Evolutionary conservation across 2,113 vertebrate species (phyloP).

Genomic region (Ciconia boyciana): DNA sequence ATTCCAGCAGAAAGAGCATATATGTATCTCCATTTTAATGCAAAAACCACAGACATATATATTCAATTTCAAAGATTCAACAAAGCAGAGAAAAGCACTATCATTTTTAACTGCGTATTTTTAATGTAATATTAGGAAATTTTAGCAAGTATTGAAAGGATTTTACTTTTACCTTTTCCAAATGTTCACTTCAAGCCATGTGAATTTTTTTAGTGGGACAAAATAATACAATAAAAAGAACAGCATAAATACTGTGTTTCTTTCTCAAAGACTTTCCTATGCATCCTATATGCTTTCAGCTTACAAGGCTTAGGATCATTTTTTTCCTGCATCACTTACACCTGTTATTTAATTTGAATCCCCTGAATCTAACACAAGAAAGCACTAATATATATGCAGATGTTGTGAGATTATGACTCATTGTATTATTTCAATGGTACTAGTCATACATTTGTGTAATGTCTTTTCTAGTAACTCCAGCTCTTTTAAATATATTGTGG

Average conservation of each 20-base stretch:
- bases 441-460: neutral
- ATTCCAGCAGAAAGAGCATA: neutral
- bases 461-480: neutral
- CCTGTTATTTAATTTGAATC: neutral
- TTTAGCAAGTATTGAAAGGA: neutral
- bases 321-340: neutral
- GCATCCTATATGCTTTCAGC: neutral
- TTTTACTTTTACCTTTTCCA: neutral
- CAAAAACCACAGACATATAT: neutral
- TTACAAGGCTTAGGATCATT: neutral
- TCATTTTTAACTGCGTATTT: neutral
- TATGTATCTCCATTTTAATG: neutral
- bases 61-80: neutral
- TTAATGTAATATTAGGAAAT: neutral
- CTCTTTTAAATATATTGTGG: neutral
- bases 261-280: neutral
- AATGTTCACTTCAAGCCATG: neutral
- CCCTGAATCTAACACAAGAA: neutral
- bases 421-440: neutral
- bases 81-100: neutral
- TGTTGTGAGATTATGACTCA: neutral
- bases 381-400: neutral
- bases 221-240: neutral
- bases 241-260: neutral
- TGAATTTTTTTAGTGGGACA: neutral